phyloP scores from a whole-genome alignment of 2,113 vertebrate species.

The Chitala chitala region DNA sequence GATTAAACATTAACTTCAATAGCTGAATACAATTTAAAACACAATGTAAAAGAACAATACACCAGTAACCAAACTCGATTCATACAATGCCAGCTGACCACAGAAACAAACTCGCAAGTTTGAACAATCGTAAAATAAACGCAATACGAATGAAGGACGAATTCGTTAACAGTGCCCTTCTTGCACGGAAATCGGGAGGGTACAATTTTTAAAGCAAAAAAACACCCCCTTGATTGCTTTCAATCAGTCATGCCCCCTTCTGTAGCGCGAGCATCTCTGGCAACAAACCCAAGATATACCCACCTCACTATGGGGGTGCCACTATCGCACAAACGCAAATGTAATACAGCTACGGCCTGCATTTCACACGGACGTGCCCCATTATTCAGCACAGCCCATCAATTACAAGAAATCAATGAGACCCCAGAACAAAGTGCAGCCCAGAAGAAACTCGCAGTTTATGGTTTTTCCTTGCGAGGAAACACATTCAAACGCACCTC shows the following conservation, averaged over 20 bases:
- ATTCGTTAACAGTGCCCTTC: background rate
- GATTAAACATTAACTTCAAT: conserved; percentile 4
- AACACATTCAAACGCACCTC: background rate
- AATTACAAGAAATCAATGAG: background rate
- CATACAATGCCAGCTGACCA: background rate
- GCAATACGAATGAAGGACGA: background rate
- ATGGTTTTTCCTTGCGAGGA: background rate
- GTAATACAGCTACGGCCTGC: background rate
- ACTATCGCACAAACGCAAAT: background rate
- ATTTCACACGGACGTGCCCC: background rate
- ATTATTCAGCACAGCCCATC: background rate
- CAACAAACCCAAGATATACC: background rate
- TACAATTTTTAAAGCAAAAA: too few species aligned
- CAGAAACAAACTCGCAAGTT: background rate
- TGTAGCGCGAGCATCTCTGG: background rate
- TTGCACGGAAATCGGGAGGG: too few species aligned
- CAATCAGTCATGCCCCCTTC: conserved; percentile 1
- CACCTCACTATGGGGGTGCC: background rate
- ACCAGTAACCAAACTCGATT: background rate
- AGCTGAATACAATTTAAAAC: background rate
- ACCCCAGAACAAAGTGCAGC: background rate
- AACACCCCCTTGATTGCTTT: background rate
- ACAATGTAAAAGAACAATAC: background rate
- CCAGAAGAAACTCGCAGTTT: background rate
- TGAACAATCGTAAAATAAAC: background rate